Percentiles rank a stretch among this genome's conserved stretches.
Conservation (phyloP, 2,113 vertebrate species). For the Varanus komodoensis region DNA sequence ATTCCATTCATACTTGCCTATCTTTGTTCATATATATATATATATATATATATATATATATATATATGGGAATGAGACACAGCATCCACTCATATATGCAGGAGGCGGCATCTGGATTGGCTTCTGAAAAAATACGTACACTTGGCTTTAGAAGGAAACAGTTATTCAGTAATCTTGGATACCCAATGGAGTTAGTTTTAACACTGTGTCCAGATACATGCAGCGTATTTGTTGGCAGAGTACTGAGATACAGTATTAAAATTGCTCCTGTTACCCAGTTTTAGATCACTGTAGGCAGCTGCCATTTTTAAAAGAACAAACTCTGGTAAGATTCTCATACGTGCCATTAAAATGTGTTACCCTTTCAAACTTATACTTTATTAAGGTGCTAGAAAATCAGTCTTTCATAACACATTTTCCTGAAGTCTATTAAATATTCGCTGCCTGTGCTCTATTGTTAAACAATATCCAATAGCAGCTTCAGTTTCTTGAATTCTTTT, state of each 20-base stretch:
- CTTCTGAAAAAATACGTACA: conserved; percentile 36
- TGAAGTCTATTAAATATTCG: conserved; percentile 72
- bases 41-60: background rate
- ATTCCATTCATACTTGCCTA: conserved; percentile 56
- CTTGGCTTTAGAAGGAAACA: conserved; percentile 54
- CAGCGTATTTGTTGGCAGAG: conserved; percentile 9
- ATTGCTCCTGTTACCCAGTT: background rate
- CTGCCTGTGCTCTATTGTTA: conserved; percentile 83
- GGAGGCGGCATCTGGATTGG: conserved; percentile 54
- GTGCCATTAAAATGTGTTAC: background rate
- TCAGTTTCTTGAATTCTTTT: conserved; percentile 91
- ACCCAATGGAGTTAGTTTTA: conserved; percentile 22
- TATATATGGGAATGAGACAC: background rate
- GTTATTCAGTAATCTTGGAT: conserved; percentile 4
- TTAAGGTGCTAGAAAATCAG: conserved; percentile 55
- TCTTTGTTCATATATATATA: conserved; percentile 38
- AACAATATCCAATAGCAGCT: conserved; percentile 85
- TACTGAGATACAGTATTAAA: conserved; percentile 23
- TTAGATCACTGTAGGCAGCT: conserved; percentile 64
- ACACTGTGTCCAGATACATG: background rate
- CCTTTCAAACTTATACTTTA: conserved; percentile 8
- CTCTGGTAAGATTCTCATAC: conserved; percentile 53
- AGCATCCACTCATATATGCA: conserved; percentile 13
- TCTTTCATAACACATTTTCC: conserved; percentile 17
- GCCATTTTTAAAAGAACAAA: conserved; percentile 55